These are phyloP conservation scores for Dasypolia templi DNA, from an alignment of 2,888 invertebrate species.

Conservation along the genomic window DNA sequence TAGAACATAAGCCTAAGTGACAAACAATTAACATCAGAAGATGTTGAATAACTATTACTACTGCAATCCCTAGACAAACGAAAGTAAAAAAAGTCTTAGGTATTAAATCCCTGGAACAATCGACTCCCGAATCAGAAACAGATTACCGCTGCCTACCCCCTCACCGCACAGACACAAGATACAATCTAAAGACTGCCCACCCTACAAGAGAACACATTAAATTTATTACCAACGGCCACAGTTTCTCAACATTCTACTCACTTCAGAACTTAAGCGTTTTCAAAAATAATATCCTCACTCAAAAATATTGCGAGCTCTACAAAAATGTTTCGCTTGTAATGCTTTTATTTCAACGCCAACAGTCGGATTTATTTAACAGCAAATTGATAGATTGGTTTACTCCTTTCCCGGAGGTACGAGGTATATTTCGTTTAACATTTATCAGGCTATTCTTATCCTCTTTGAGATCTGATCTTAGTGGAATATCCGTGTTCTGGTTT, in stretches of 20 bases:
- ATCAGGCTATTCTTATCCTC: not conserved
- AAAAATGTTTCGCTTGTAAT: slow-evolving; percentile 7
- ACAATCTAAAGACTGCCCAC: slow-evolving; percentile 33
- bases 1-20: not conserved
- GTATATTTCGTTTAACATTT: slow-evolving; percentile 20
- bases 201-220: slow-evolving; percentile 22
- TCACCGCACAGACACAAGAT: slow-evolving; percentile 15
- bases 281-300: slow-evolving; percentile 33
- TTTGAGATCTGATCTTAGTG: slow-evolving; percentile 27
- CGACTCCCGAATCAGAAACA: not conserved
- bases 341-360: slow-evolving; percentile 19
- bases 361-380: slow-evolving; percentile 38
- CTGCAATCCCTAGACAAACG: not conserved
- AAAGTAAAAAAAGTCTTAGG: not conserved
- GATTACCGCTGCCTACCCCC: not conserved
- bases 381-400: slow-evolving; percentile 40
- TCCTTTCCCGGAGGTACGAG: not conserved
- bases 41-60: not conserved
- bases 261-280: slow-evolving; percentile 23
- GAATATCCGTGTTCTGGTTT: slow-evolving; percentile 20
- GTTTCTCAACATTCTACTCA: slow-evolving; percentile 38
- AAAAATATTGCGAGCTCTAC: slow-evolving; percentile 26
- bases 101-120: not conserved
- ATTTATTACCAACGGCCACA: slow-evolving; percentile 39
- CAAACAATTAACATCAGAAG: not conserved